phyloP scores from a whole-genome alignment of 53 echinoderm and acorn worm genomes.

The Holothuria leucospilota region DNA sequence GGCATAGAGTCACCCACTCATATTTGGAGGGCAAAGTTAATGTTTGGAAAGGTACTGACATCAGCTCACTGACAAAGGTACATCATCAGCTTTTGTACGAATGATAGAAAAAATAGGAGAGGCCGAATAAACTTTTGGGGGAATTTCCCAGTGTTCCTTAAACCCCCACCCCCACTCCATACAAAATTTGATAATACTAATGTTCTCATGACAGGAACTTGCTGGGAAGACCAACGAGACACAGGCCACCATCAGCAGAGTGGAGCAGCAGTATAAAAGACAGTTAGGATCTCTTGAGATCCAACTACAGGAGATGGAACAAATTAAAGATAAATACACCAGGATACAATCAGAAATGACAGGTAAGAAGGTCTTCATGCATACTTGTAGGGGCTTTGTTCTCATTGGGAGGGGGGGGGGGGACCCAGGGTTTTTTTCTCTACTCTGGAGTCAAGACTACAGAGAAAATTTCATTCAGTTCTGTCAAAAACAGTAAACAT shows the following conservation, averaged over 20 bases:
- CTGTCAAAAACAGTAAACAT: not conserved
- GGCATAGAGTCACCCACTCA: no score
- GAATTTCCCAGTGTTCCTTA: no score
- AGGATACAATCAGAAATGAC: slow-evolving; percentile 74
- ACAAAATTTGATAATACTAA: no score
- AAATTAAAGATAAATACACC: slow-evolving; percentile 75
- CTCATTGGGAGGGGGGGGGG: no score
- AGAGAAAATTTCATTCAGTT: not conserved
- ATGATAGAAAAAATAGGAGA: no score
- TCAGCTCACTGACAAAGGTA: no score
- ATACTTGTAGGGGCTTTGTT: not conserved
- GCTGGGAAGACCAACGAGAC: slow-evolving; percentile 94
- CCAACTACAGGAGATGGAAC: slow-evolving; percentile 74
- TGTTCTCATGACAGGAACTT: slow-evolving; percentile 67
- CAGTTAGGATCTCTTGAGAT: slow-evolving; percentile 77
- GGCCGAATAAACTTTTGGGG: no score
- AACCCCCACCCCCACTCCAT: no score
- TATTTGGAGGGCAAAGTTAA: no score
- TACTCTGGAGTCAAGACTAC: not conserved
- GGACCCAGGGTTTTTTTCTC: not conserved
- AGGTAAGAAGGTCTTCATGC: slow-evolving; percentile 49
- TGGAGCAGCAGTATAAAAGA: slow-evolving; percentile 78
- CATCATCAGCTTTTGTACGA: no score
- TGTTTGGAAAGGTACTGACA: no score
- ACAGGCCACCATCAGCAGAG: slow-evolving; percentile 75